Evolutionary conservation across 1,140 invertebrate species (phyloP).

Genomic region (Rhyacophila brunnea): DNA sequence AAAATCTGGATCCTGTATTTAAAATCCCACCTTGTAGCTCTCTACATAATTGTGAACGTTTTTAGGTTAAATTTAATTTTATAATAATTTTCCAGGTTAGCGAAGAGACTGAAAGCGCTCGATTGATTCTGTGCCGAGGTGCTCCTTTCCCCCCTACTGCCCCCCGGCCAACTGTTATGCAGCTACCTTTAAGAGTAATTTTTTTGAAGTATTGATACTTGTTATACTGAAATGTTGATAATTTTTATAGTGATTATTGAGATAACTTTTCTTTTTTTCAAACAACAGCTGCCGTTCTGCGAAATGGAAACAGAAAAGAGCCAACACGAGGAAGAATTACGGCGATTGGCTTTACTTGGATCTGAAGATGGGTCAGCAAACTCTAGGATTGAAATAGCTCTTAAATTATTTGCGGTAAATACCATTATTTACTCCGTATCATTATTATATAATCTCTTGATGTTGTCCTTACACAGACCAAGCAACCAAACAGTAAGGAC

Average conservation of each 20-base stretch:
- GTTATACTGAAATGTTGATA: not conserved
- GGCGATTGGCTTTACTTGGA: constrained; percentile 61
- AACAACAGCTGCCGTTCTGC: constrained; percentile 79
- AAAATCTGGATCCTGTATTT: no score
- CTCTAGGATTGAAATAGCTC: constrained; percentile 70
- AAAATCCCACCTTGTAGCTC: no score
- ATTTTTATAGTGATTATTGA: constrained; percentile 5
- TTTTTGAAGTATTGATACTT: no score
- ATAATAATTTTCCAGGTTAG: constrained; percentile 66
- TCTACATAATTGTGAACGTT: no score
- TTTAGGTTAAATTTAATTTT: no score
- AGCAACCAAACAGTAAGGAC: no score
- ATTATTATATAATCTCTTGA: no score
- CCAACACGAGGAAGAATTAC: constrained; percentile 74
- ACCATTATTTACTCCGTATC: no score
- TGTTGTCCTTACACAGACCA: no score
- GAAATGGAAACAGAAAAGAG: constrained; percentile 80
- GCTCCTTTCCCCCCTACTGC: constrained; percentile 81
- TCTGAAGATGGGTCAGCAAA: constrained; percentile 60
- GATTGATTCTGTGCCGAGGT: constrained; percentile 85
- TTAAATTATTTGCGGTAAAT: constrained; percentile 87
- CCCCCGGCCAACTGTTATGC: constrained; percentile 77
- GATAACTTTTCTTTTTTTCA: no score
- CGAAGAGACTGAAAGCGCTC: constrained; percentile 75
- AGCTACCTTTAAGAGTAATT: constrained; percentile 51